Conservation (phyloP, 1,140 invertebrate species). For the Adelges cooleyi region DNA sequence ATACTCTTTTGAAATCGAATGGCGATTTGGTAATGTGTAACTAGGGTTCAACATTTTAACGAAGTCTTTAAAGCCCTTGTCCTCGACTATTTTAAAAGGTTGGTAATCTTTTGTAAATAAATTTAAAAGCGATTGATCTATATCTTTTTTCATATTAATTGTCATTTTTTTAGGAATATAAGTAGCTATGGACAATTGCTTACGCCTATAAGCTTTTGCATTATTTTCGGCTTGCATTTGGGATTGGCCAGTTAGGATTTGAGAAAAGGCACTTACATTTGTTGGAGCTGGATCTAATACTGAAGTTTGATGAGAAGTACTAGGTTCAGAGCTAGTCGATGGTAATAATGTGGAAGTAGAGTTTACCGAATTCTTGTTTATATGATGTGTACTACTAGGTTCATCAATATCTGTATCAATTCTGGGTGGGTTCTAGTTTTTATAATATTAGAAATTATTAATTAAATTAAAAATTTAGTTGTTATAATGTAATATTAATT, state of each 20-base stretch:
- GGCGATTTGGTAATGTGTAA: neutral
- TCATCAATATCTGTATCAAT: too few species aligned
- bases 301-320: neutral
- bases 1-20: neutral
- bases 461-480: too few species aligned
- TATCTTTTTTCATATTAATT: neutral
- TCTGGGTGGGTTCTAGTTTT: neutral
- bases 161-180: neutral
- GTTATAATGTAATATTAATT: too few species aligned
- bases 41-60: neutral
- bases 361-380: too few species aligned
- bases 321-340: too few species aligned
- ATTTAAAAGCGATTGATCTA: neutral
- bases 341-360: neutral
- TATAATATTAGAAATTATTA: neutral
- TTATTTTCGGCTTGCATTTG: too few species aligned
- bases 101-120: neutral
- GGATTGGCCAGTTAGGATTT: too few species aligned
- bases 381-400: too few species aligned
- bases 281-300: neutral
- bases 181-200: neutral
- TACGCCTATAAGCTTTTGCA: neutral
- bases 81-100: neutral
- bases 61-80: conserved; percentile 6
- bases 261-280: too few species aligned